These are phyloP conservation scores for Chondrilla cf. caribensis DNA, from an alignment of 37 sponge, comb jelly and placozoan species.

Conservation along the genomic window DNA sequence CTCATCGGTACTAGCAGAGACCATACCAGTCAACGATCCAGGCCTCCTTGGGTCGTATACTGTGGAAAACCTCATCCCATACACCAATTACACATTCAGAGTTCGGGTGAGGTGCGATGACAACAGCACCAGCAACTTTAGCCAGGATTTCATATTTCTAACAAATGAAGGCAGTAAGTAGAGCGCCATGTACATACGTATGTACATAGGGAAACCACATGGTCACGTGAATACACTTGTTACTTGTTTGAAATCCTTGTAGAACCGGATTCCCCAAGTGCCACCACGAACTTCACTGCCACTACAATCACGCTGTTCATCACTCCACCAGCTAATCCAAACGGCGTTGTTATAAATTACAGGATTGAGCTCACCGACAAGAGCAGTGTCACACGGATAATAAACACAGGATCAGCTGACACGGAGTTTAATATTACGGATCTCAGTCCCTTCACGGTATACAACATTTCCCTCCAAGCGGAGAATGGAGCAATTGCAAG, in stretches of 20 bases:
- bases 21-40: neutral
- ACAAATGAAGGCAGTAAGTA: neutral
- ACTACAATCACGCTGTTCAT: neutral
- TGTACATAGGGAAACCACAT: no score
- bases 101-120: neutral
- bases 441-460: conserved; percentile 2
- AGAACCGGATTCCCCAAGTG: neutral
- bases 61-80: neutral
- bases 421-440: neutral
- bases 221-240: no score
- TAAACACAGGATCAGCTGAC: neutral
- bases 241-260: no score
- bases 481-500: neutral
- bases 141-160: neutral
- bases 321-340: neutral
- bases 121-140: neutral
- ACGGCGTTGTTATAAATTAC: neutral
- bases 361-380: neutral
- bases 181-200: no score
- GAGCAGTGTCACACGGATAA: neutral
- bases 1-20: no score
- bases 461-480: neutral
- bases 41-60: neutral
- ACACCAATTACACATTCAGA: neutral
- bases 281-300: neutral